Base-by-base conservation (phyloP, 2,888 invertebrate genomes). In the Bursaphelenchus okinawaensis region DNA sequence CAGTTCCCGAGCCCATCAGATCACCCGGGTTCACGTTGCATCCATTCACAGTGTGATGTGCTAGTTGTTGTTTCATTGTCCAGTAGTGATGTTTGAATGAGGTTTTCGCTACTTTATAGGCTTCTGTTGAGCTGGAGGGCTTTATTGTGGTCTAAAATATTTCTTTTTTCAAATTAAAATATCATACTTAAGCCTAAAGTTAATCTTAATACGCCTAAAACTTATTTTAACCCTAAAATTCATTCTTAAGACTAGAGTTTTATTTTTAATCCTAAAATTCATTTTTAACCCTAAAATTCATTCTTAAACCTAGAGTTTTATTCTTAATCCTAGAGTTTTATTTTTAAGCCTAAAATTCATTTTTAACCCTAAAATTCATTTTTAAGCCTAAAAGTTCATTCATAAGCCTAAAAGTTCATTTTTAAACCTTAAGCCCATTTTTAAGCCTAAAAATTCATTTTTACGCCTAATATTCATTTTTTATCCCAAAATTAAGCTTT, bases 21-120 rank as follows among this genome's bases (percentile, higher is more conserved):
- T 98, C 98, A 0, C 95, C 98, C 0, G 96, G 89, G 68, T 90
- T 89, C 62, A 95, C 84, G 84, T 94, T 95, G 84, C 98, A 99
- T 2, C 98, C 98, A n/a, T 92, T 92, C 50, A 92, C 87, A 0
- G 95, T 91, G 83, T 98, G 98, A 85, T 99, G 98, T 0, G 92
- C 90, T 28, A 98, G 86, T 84, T 96, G 95, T 84, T 98, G 98
- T 83, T 93, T 90, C 73, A 90, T 89, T 0, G 94, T 95, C 98
- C 98, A 99, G 85, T 99, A 98, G 85, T 96, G 86, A 83, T 90
- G 87, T 83, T 88, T 90, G 84, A 90, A 96, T 85, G 96, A 96
- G n/a, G 93, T 92, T 12, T 88, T 87, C 75, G 89, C 88, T 22
- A 98, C 88, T 0, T 89, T 88, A 0, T 89, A 88, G 9, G 12